phyloP scores from a whole-genome alignment of 2,888 invertebrate genomes.

The Drosophila greeni region DNA sequence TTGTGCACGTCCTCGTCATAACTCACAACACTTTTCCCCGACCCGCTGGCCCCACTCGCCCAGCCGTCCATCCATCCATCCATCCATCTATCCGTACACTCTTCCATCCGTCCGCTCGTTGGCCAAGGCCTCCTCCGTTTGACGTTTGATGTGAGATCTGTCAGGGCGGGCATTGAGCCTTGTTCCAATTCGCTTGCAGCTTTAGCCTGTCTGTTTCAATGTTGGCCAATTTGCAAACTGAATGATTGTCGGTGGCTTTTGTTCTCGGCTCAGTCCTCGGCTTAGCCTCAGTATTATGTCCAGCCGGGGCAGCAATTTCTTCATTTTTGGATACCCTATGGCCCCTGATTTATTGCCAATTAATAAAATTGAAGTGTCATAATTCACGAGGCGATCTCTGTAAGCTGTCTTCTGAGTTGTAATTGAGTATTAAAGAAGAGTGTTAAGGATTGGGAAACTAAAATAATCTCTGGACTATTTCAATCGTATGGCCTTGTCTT shows the following conservation, averaged over 20 bases:
- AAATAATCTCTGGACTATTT: not conserved
- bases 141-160: conserved; percentile 73
- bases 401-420: conserved; percentile 15
- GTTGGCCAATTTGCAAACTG: conserved; percentile 70
- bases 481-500: not conserved
- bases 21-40: conserved; percentile 66
- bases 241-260: conserved; percentile 74
- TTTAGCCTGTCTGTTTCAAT: conserved; percentile 70
- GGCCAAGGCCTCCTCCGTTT: conserved; percentile 56
- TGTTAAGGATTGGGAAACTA: not conserved
- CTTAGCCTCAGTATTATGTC: not conserved
- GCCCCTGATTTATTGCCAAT: conserved; percentile 73
- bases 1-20: conserved; percentile 71
- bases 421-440: conserved; percentile 12
- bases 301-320: conserved; percentile 15
- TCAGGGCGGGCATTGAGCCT: conserved; percentile 65
- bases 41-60: conserved; percentile 13
- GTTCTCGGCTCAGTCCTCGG: conserved; percentile 47
- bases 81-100: conserved; percentile 8
- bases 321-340: conserved; percentile 28
- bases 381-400: conserved; percentile 52
- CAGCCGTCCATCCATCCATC: conserved; percentile 24
- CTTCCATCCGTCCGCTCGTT: conserved; percentile 16
- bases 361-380: conserved; percentile 75
- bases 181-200: conserved; percentile 66